Evolutionary conservation across 2,888 invertebrate genomes (phyloP), one percentile per base, ranked within the genome.

Genomic region (Mantis religiosa): DNA sequence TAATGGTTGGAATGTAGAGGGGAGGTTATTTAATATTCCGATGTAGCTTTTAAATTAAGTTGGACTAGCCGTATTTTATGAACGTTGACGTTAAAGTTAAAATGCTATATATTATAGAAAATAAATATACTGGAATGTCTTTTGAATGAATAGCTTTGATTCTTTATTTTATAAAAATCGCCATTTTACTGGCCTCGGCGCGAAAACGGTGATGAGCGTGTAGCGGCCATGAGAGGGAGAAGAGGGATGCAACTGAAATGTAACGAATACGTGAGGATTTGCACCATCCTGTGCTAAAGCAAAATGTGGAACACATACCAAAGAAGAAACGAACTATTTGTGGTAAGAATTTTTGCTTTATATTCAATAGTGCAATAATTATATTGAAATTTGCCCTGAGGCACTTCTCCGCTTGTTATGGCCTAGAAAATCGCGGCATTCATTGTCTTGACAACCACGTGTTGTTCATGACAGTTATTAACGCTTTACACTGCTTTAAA

Each of bases 371-470:
- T 28, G 83, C 83, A 83, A 14, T 47, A 47, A 27, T 83, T 47
- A 54, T 28, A 83, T 87, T 82, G 89, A 41, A 30, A 41, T 85
- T 85, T 89, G 89, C 89, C 89, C 89, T 85, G 85, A 87, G 89
- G 89, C 89, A 88, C 71, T 54, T 88, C 34, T 41, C 28, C 25
- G 54, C 83, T 34, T 88, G 28, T 85, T 85, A 88, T 84, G 89
- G 88, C 89, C 85, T 88, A 89, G 88, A 89, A 87, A 89, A 88
- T 89, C 86, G 89, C 89, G 89, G 89, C 34, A 88, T 87, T 89
- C 89, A 89, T 89, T 89, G 89, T 88, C 90, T 90, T 90, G 90
- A 89, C 90, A 90, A 90, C 89, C 89, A 90, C 90, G 90, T 90
- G 89, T 90, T 90, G 87, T 89, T 85, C 89, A 20, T 88, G 87